Conservation (phyloP, 2,797 vertebrate species). For the Spondyliosoma cantharus region DNA sequence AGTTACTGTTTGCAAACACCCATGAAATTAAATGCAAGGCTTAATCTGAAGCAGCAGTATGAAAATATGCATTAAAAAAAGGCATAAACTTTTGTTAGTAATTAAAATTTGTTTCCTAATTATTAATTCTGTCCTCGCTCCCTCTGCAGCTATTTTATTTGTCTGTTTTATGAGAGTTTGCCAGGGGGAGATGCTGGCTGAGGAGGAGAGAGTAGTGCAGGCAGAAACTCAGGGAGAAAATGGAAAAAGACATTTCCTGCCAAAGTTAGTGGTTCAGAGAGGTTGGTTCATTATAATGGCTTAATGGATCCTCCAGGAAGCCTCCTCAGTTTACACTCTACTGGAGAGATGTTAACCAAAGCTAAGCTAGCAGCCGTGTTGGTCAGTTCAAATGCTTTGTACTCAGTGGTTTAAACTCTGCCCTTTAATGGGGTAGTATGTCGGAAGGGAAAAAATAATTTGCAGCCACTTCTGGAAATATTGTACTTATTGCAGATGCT, state of each 20-base stretch:
- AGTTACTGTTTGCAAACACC: background rate
- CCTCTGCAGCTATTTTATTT: conserved; percentile 69
- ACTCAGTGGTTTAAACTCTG: conserved; percentile 59
- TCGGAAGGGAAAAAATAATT: conserved; percentile 55
- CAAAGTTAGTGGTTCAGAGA: conserved; percentile 83
- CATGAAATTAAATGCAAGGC: conserved; percentile 5
- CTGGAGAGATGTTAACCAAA: conserved; percentile 73
- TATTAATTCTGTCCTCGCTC: conserved; percentile 50
- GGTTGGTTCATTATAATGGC: conserved; percentile 81
- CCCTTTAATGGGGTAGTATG: conserved; percentile 36
- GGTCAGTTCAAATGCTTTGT: conserved; percentile 54
- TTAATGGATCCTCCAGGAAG: conserved; percentile 86
- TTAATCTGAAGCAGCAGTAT: background rate
- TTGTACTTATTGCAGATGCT: conserved; percentile 40
- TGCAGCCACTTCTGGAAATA: conserved; percentile 58
- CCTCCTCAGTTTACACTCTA: conserved; percentile 79
- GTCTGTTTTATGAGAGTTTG: conserved; percentile 72
- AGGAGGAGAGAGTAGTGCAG: conserved; percentile 68
- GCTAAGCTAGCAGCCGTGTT: conserved; percentile 59
- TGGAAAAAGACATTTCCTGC: conserved; percentile 84
- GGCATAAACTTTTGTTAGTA: too few relatives aligned
- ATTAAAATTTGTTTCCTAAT: conserved; percentile 34
- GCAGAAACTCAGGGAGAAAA: conserved; percentile 76
- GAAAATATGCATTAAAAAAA: conserved; percentile 1
- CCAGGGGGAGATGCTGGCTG: conserved; percentile 68